Percentiles rank a stretch among this genome's conserved stretches.
phyloP scores from a whole-genome alignment of 2,888 invertebrate genomes.

The Cordilura impudica region DNA sequence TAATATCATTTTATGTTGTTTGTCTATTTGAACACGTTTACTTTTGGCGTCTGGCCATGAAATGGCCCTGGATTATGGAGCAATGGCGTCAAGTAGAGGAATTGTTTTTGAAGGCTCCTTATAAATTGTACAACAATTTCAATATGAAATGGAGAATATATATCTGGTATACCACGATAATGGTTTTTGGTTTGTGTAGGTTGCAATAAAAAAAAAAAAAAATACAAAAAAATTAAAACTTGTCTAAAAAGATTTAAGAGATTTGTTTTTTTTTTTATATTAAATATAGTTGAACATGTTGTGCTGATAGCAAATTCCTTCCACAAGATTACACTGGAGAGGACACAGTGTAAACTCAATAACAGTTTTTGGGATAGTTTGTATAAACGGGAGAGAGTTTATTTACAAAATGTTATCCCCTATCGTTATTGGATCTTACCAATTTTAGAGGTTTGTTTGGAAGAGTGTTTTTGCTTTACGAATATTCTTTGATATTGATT shows the following conservation, averaged over 20 bases:
- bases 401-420: slow-evolving; percentile 69
- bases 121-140: slow-evolving; percentile 71
- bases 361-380: slow-evolving; percentile 70
- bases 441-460: slow-evolving; percentile 69
- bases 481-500: background rate
- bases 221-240: no score
- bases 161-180: slow-evolving; percentile 67
- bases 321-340: slow-evolving; percentile 69
- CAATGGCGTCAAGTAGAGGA: slow-evolving; percentile 73
- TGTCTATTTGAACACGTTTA: slow-evolving; percentile 72
- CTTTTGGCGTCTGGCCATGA: slow-evolving; percentile 74
- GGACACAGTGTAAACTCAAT: slow-evolving; percentile 71
- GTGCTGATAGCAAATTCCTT: slow-evolving; percentile 69
- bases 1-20: slow-evolving; percentile 69
- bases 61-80: slow-evolving; percentile 73
- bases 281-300: slow-evolving; percentile 72
- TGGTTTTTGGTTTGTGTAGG: slow-evolving; percentile 71
- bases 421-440: slow-evolving; percentile 70
- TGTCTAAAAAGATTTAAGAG: no score
- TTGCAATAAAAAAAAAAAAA: background rate
- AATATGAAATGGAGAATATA: slow-evolving; percentile 71
- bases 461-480: background rate
- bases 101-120: slow-evolving; percentile 73
- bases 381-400: slow-evolving; percentile 71
- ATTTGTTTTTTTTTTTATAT: no score